These are phyloP conservation scores for Andrena trimmerana DNA, from an alignment of 2,888 invertebrate species.

Conservation along the genomic window DNA sequence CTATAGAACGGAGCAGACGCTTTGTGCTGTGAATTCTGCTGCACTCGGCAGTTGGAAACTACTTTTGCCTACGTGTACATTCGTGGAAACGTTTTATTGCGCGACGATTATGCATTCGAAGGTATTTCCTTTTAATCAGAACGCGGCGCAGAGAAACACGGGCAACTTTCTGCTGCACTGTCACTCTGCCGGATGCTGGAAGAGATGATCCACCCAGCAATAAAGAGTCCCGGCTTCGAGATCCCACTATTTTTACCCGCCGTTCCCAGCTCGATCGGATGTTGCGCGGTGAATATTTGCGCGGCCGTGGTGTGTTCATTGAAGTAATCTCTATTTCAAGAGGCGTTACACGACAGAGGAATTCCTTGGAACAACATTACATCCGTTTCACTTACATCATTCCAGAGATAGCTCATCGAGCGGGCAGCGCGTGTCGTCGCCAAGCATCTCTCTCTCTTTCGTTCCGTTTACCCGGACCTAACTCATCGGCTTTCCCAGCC, in stretches of 20 bases:
- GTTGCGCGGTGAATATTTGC: conserved; percentile 24
- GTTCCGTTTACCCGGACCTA: background rate
- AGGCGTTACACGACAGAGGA: conserved; percentile 52
- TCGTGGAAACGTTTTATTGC: no score
- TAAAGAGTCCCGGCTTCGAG: background rate
- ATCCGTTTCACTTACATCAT: conserved; percentile 61
- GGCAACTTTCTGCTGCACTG: conserved; percentile 6
- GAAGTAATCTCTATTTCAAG: conserved; percentile 65
- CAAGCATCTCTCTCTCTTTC: conserved; percentile 21
- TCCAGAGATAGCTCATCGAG: conserved; percentile 43
- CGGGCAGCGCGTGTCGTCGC: conserved; percentile 2
- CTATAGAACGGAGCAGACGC: background rate
- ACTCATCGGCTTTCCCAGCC: background rate
- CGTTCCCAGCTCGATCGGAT: conserved; percentile 1
- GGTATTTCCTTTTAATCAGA: conserved; percentile 15
- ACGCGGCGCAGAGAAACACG: background rate
- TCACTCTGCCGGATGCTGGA: background rate
- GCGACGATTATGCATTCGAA: background rate
- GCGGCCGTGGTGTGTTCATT: conserved; percentile 33
- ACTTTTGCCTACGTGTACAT: no score
- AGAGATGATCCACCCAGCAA: background rate
- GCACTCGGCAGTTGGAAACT: no score
- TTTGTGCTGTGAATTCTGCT: background rate
- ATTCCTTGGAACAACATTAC: conserved; percentile 62
- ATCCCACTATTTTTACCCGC: conserved; percentile 28